Base-by-base conservation (phyloP, 2,797 vertebrate genomes). In the Allobates femoralis region DNA sequence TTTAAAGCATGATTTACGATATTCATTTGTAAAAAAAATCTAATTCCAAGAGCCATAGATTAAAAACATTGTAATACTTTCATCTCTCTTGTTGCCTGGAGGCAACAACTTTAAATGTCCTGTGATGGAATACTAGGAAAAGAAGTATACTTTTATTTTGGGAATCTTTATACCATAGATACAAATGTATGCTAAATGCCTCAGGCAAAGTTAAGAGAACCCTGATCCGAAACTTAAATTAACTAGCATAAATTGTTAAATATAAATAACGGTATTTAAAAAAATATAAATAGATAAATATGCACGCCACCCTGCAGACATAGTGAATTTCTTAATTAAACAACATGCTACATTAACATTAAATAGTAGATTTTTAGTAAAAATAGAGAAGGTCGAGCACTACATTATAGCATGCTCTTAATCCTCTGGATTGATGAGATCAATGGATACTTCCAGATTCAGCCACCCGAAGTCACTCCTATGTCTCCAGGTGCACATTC, bases 1-100 rank as follows among this genome's bases (percentile, higher is more conserved):
- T 79, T 21, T 23, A 67, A 14, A 37, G 60, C 15, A 79, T 69
- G 37, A 46, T 85, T 79, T 79, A 56, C 18, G 19, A 64, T n/a
- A 73, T 86, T 62, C 46, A 14, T 69, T 71, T 50, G 1, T 0
- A 69, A 55, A 79, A 85, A 80, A 32, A 37, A 34, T 85, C n/a
- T 3, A 26, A 75, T 75, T 78, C 85, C 5, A 12, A 34, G 55
- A 55, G 84, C 55, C 67, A 86, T 18, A 46, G 18, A 74, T 62
- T 81, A 46, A 81, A 86, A 62, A 73, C 69, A 86, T 75, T 86
- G 78, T 76, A 34, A 21, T 66, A 46, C 78, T 81, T 86, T 86
- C 81, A 86, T 86, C 79, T 74, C 30, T 51, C 84, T 86, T 81
- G 79, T 37, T 86, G 74, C 78, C 85, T 86, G 55, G 53, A 66